Base-by-base conservation (phyloP, 1,140 invertebrate species). In the Caenorhabditis briggsae region DNA sequence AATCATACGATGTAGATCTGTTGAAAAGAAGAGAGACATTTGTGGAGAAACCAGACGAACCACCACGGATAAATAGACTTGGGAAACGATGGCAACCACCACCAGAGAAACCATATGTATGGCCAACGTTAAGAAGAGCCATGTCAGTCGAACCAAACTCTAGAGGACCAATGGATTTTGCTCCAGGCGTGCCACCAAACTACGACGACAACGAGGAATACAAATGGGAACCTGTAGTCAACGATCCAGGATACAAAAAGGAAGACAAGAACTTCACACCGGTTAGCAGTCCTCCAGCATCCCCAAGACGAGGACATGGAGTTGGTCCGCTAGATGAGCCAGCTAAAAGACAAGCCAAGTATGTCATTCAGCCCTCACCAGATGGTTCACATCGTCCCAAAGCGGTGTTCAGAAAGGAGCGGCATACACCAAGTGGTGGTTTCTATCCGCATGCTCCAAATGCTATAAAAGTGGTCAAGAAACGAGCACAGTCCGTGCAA, bases 401-500 rank as follows among this genome's bases (percentile, higher is more conserved):
- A 78, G 84, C 91, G 11, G 91, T 86, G 48, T 92, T 92, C 86
- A 84, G 84, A 84, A 59, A 82, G n/a, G 56, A 87, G 18, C 59
- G 91, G 46, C 82, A 87, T 53, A 78, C 90, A 0, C 91, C 91
- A 59, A 64, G 74, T 23, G 91, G 91, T 14, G 91, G 91, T 2
- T 92, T 92, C 85, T 84, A 88, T 20, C 91, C 91, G 8, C 91
- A 92, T 88, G 91, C 91, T 41, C 91, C 91, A 18, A 92, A 92
- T 86, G 89, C 90, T 20, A 85, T 92, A 20, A 91, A 91, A 56
- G 87, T 92, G 48, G 86, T 91, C 20, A 90, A 91, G 46, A 88
- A 88, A 74, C 64, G 90, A 59, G 88, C 74, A 16, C 78, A 53
- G 12, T 87, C 89, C 12, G 82, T 88, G 9, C 90, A 89, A 46